Base-by-base conservation (phyloP, 2,797 vertebrate genomes). In the Cyprinodon diabolis region DNA sequence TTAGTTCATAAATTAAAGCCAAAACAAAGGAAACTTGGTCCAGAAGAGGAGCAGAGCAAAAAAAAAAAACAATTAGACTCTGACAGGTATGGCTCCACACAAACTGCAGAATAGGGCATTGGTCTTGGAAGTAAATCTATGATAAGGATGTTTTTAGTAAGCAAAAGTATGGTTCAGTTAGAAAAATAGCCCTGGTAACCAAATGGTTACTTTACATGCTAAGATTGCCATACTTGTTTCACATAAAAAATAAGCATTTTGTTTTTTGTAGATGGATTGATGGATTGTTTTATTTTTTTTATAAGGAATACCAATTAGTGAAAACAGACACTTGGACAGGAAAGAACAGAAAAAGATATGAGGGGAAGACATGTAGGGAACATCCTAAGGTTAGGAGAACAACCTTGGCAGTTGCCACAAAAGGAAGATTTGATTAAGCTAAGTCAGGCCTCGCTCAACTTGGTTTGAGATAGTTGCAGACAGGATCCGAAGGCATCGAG, bases 41-140 rank as follows among this genome's bases (percentile, higher is more conserved):
- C 57, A 72, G 58, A 63, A 48, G n/a, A 47, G 43, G 43, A 58
- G 40, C 23, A 30, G 23, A 70, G n/a, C 43, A 30, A 63, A 51
- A 51, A 48, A 45, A 21, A 58, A 58, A 49, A 35, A 2, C 5
- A 17, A 71, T 51, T 35, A 37, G 25, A 17, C 9, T 40, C 35
- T 65, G 58, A 48, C 37, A 23, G n/a, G 12, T 52, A 30, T 37
- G 9, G 49, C 17, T 52, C 12, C 52, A 11, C 21, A 30, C 56
- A 70, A 45, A 35, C 55, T 57, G 23, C 40, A 19, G 23, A 30
- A 10, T 19, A 25, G 23, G 55, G 15, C 40, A 47, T 47, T 47
- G 40, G 37, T 69, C 52, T 23, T 47, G 43, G 43, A 17, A 55
- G 23, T 48, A 17, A 48, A 30, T 35, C 15, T 58, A 17, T 12